Base-by-base conservation (phyloP, 2,888 invertebrate species). In the Vanessa cardui region DNA sequence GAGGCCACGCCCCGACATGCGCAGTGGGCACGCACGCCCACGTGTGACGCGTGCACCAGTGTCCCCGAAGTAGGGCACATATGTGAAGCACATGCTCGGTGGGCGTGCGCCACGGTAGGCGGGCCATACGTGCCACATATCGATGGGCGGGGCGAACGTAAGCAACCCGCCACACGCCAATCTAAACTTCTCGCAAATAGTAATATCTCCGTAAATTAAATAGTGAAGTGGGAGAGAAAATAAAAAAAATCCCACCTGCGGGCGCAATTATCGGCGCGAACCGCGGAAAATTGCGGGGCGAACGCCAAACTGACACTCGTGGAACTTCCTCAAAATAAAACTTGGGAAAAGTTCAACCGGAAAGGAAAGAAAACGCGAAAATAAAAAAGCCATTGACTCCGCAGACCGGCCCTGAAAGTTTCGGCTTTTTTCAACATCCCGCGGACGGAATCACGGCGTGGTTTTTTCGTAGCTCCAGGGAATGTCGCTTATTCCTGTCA, bases 301-400 rank as follows among this genome's bases (percentile, higher is more conserved):
- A 85, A 89, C 87, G 87, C 84, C 88, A 84, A 89, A 89, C 91
- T 90, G 92, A 92, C 90, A 92, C 90, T 90, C 89, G 87, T 82
- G 83, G 84, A 90, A 89, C 87, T 90, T 89, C 88, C 87, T 85
- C 87, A 84, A 90, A 90, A 89, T 87, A 90, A 90, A 90, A 88
- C 89, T 90, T 84, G 70, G 82, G 78, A 80, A 86, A 90, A 92
- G 89, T 90, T 90, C 89, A 88, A 90, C 86, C 90, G 90, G 90
- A 89, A 90, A 86, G 85, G 87, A 85, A 88, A 89, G 89, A 88
- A 90, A 91, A 88, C 84, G 88, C 80, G 84, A 84, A 89, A 91
- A 91, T 89, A 91, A 92, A 91, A 90, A 90, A 89, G 90, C 89
- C 88, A 90, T 92, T 90, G 92, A 92, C 91, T 92, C 86, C 83